Conservation (phyloP, 2,888 invertebrate genomes). For the Sarcophaga variegata region DNA sequence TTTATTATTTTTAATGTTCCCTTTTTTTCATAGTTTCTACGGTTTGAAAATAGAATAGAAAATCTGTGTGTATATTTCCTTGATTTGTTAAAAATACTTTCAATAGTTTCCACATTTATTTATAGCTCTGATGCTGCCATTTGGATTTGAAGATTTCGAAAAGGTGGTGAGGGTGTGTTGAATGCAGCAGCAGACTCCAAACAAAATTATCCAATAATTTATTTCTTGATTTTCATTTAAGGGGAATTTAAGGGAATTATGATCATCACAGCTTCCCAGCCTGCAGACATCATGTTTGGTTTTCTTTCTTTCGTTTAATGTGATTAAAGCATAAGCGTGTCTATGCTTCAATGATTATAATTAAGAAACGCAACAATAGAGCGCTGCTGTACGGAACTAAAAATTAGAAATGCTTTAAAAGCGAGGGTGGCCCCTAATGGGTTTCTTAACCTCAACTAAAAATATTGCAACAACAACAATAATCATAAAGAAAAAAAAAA, state of each 20-base stretch:
- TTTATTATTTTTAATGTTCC: neutral
- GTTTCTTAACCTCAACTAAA: neutral
- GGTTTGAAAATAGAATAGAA: neutral
- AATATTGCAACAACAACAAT: neutral
- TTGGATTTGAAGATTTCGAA: neutral
- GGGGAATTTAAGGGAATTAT: constrained; percentile 5
- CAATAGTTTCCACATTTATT: too few species aligned
- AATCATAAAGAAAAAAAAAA: neutral
- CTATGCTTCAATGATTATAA: constrained; percentile 54
- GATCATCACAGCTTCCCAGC: neutral
- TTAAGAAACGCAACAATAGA: constrained; percentile 18
- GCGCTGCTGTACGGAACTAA: neutral
- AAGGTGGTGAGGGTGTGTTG: neutral
- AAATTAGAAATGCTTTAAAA: neutral
- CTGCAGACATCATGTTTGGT: neutral
- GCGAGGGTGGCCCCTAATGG: neutral
- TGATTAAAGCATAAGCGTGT: constrained; percentile 57
- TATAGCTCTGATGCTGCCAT: too few species aligned
- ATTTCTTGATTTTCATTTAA: neutral
- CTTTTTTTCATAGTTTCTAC: neutral
- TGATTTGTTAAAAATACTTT: neutral
- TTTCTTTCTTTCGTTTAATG: constrained; percentile 6
- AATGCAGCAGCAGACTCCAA: neutral
- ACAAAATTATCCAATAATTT: neutral
- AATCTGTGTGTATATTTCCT: neutral